These are phyloP conservation scores for Lasiurus borealis DNA, from an alignment of 2,113 vertebrate genomes.

Conservation along the genomic window DNA sequence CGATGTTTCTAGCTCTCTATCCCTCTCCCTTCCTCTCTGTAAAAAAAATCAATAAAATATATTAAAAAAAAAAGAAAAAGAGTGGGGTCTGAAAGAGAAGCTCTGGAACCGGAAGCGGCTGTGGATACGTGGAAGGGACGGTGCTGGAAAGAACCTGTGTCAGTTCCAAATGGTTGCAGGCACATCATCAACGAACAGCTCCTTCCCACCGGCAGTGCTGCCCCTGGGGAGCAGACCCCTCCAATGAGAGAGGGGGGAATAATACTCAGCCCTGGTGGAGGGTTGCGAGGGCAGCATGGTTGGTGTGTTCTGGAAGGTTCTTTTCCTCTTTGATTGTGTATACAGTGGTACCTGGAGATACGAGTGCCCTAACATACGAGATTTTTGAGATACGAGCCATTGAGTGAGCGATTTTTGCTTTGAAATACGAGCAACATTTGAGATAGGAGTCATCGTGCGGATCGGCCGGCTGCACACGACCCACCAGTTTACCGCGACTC, in stretches of 20 bases:
- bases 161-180: not conserved
- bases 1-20: no score
- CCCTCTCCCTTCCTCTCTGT: no score
- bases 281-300: not conserved
- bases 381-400: no score
- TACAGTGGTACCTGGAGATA: no score
- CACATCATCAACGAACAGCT: accelerated
- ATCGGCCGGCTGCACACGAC: no score
- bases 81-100: not conserved
- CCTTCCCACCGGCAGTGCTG: not conserved
- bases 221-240: not conserved
- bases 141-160: not conserved
- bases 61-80: no score
- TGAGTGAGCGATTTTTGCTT: no score
- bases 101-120: accelerated
- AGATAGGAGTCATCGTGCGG: no score
- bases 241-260: not conserved
- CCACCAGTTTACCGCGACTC: no score
- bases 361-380: no score
- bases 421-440: no score
- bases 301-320: not conserved
- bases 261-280: not conserved
- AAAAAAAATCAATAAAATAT: no score
- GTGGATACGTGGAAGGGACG: not conserved
- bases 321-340: not conserved